These are phyloP conservation scores for Crotophaga sulcirostris DNA, from an alignment of 2,113 vertebrate species.

Conservation along the genomic window DNA sequence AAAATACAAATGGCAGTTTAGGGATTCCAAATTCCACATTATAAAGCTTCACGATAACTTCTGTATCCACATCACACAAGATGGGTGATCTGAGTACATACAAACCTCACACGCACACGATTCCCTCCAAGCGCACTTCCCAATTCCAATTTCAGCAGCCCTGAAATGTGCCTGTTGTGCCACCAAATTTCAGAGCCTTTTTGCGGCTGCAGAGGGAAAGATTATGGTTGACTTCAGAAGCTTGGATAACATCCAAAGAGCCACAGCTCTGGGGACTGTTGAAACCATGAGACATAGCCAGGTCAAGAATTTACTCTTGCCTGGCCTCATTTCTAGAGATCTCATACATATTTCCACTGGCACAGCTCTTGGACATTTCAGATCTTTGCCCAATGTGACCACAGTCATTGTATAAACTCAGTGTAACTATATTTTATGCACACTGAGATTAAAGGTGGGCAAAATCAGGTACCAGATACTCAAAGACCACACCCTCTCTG, in stretches of 20 bases:
- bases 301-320: slow-evolving; percentile 33
- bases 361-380: background rate
- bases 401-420: background rate
- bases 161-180: background rate
- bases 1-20: slow-evolving; percentile 67
- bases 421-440: background rate
- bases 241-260: background rate
- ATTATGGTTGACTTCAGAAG: slow-evolving; percentile 39
- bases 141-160: background rate
- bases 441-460: background rate
- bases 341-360: background rate
- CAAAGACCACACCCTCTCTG: background rate
- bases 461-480: background rate
- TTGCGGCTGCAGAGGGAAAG: background rate
- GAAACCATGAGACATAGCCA: slow-evolving; percentile 31
- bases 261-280: slow-evolving; percentile 26
- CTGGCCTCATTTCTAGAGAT: background rate
- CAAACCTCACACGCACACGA: background rate
- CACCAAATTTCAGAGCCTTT: slow-evolving; percentile 17
- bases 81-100: background rate
- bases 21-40: slow-evolving; percentile 36
- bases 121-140: background rate
- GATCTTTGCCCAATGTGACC: background rate
- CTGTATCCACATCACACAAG: background rate
- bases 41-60: slow-evolving; percentile 6